Base-by-base conservation (phyloP, 2,797 vertebrate genomes). In the Sternotherus odoratus region DNA sequence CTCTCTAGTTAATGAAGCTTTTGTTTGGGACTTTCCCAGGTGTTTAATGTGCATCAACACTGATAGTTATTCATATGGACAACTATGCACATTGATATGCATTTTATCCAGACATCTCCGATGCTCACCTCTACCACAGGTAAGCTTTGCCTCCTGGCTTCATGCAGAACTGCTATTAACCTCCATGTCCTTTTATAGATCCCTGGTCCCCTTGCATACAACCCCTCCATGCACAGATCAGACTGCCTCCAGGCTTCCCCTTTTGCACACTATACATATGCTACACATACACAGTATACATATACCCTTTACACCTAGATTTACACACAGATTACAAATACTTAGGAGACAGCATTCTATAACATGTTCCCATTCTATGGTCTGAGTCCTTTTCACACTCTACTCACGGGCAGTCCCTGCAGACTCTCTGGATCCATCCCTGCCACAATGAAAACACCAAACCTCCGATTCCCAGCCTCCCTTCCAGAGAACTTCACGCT, bases 321-420 rank as follows among this genome's bases (percentile, higher is more conserved):
- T 83, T 77, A 84, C 28, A 79, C 50, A 84, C 23, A 77, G 43
- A 91, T 82, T 50, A 91, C 91, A 90, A 79, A 43, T 66, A 5
- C 30, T 72, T 86, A 39, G 50, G 85, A 95, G 33, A 90, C 1
- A 82, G 23, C n/a, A 48, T 78, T 93, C 94, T 49, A 74, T 11
- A 82, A 36, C 69, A 91, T n/a, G 66, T 84, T 81, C 69, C 24
- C 23, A 8, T 50, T 60, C 85, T 81, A 82, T 82, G 19, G 63
- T 88, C 48, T 53, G 50, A 83, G 79, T 97, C 82, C 83, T 94
- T 95, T 98, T 98, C 97, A 50, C 2, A 21, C 28, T 60, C n/a
- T 97, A 98, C 98, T 98, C 96, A 98, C 98, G 0, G 98, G 98
- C 87, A 98, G 88, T 77, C 94, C 96, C 87, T 91, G 96, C 39